Percentiles rank a stretch among this genome's conserved stretches.
These are phyloP conservation scores for Triplophysa siluroides DNA, from an alignment of 2,113 vertebrate species.

Conservation along the genomic window DNA sequence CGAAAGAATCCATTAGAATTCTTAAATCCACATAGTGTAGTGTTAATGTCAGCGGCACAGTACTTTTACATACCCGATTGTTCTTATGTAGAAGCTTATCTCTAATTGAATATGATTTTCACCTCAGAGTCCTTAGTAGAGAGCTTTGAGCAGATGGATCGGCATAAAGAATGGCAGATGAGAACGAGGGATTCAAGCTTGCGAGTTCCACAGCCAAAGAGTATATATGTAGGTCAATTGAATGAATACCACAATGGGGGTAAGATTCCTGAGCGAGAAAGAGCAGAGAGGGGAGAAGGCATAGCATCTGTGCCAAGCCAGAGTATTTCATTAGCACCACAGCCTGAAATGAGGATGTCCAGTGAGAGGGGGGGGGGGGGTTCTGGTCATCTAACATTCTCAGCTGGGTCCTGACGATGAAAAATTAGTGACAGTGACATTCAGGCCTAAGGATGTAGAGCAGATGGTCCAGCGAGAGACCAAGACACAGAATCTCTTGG, in stretches of 20 bases:
- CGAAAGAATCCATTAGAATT: constrained; percentile 30
- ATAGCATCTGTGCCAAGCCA: constrained; percentile 31
- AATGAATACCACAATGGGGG: neutral
- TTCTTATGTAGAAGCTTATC: constrained; percentile 2
- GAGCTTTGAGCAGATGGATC: neutral
- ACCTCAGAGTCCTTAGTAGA: neutral
- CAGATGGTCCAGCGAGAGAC: constrained; percentile 39
- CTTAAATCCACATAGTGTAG: constrained; percentile 31
- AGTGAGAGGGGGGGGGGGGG: neutral
- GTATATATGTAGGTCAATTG: constrained; percentile 30
- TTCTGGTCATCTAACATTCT: constrained; percentile 24
- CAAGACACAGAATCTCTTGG: neutral
- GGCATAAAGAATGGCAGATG: neutral
- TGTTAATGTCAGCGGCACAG: constrained; percentile 15
- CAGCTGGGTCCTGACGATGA: constrained; percentile 3
- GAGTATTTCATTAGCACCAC: constrained; percentile 43
- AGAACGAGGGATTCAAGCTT: neutral
- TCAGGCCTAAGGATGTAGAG: constrained; percentile 25
- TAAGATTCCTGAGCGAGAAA: neutral
- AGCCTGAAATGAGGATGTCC: constrained; percentile 29
- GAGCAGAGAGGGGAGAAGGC: neutral
- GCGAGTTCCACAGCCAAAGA: neutral
- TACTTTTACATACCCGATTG: constrained; percentile 13
- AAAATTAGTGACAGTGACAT: constrained; percentile 14
- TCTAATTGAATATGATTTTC: constrained; percentile 29